Conservation (phyloP, 2,797 vertebrate genomes). For the Intellagama lesueurii region DNA sequence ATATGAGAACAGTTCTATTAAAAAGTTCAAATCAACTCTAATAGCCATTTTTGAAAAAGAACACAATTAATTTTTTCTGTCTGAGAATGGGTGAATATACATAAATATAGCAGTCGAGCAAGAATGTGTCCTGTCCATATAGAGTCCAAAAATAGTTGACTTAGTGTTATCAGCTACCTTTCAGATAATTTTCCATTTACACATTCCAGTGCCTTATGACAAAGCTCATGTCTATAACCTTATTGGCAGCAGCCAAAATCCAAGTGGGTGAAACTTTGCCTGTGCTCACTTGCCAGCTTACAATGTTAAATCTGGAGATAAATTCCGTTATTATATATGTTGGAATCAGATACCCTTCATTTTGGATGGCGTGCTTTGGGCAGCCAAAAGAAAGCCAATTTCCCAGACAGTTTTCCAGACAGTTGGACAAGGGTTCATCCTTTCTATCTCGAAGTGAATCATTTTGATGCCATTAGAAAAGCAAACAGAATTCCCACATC, state of each 20-base stretch:
- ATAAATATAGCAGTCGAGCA: conserved; percentile 10
- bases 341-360: neutral
- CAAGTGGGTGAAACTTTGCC: neutral
- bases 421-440: neutral
- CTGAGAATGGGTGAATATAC: conserved; percentile 43
- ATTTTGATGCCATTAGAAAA: neutral
- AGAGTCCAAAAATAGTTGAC: conserved; percentile 44
- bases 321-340: neutral
- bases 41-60: conserved; percentile 8
- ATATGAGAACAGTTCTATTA: too few relatives aligned
- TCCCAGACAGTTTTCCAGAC: neutral
- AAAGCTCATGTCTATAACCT: neutral
- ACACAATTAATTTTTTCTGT: conserved; percentile 60
- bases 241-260: neutral
- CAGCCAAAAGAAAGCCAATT: neutral
- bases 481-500: neutral
- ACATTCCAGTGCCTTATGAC: conserved; percentile 7
- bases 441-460: neutral
- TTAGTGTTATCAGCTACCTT: conserved; percentile 35
- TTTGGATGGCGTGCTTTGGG: neutral
- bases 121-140: conserved; percentile 26
- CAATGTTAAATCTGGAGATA: neutral
- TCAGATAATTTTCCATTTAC: conserved; percentile 42
- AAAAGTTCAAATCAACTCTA: too few relatives aligned
- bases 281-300: neutral